Conservation (phyloP, 92 coral and sea anemone species). For the Pocillopora grandis region DNA sequence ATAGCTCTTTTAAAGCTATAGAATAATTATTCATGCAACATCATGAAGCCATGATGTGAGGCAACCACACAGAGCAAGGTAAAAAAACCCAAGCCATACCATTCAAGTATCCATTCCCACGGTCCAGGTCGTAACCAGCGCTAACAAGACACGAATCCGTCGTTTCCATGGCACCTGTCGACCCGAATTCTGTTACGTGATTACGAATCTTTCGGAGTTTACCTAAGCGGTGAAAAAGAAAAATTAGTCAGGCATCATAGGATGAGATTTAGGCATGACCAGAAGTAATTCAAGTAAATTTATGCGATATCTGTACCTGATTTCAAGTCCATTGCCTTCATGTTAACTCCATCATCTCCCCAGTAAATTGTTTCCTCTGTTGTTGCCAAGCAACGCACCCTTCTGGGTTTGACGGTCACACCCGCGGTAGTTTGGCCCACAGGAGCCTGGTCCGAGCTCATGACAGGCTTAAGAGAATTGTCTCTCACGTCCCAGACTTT, state of each 20-base stretch:
- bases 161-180: constrained; percentile 84
- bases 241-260: background rate
- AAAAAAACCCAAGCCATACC: constrained; percentile 41
- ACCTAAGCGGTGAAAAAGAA: constrained; percentile 42
- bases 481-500: constrained; percentile 97
- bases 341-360: constrained; percentile 97
- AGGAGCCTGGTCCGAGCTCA: constrained; percentile 68
- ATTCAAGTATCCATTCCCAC: constrained; percentile 89
- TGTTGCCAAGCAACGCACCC: constrained; percentile 90
- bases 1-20: too few relatives aligned
- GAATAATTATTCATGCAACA: too few relatives aligned
- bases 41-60: background rate
- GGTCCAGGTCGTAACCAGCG: constrained; percentile 91
- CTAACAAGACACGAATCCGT: constrained; percentile 80
- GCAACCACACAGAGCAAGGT: too few relatives aligned
- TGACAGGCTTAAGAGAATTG: constrained; percentile 70
- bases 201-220: constrained; percentile 88
- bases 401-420: constrained; percentile 63
- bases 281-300: too few relatives aligned
- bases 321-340: constrained; percentile 88
- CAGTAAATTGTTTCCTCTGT: constrained; percentile 83
- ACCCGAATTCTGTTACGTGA: constrained; percentile 92
- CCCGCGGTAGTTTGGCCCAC: constrained; percentile 27
- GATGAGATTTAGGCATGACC: background rate
- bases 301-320: constrained; percentile 54